Evolutionary conservation across 2,888 invertebrate species (phyloP).

Genomic region (Ichneumoninae sp.): DNA sequence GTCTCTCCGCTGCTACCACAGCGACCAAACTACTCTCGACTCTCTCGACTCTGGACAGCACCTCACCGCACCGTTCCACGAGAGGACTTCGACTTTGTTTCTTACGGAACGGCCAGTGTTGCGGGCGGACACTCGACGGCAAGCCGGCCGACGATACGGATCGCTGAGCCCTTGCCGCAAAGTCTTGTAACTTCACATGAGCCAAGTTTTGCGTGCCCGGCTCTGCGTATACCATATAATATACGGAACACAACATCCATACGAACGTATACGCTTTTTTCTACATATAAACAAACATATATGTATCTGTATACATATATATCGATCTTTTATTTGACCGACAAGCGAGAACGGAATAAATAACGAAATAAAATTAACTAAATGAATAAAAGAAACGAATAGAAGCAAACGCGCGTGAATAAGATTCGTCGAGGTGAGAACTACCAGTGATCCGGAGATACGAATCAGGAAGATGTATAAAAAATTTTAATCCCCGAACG

Average conservation of each 20-base stretch:
- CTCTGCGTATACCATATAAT: not conserved
- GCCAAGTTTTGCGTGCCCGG: conserved; percentile 24
- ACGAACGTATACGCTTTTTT: conserved; percentile 7
- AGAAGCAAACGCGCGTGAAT: conserved; percentile 16
- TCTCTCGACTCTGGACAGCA: conserved; percentile 57
- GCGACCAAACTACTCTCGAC: conserved; percentile 53
- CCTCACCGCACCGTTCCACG: conserved; percentile 53
- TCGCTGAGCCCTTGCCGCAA: conserved; percentile 70
- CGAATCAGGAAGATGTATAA: conserved; percentile 8
- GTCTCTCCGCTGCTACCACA: conserved; percentile 55
- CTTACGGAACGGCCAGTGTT: conserved; percentile 66
- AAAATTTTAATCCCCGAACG: not conserved
- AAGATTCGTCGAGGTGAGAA: not conserved
- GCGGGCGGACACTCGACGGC: conserved; percentile 69
- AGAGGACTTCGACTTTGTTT: conserved; percentile 69
- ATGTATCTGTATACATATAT: not conserved
- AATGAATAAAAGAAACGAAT: not conserved
- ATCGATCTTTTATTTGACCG: not conserved
- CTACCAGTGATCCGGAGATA: not conserved
- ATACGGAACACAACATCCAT: not conserved
- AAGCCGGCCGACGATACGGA: conserved; percentile 70
- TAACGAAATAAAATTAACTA: conserved; percentile 7
- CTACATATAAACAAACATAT: not conserved
- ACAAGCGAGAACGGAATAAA: conserved; percentile 8
- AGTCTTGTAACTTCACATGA: conserved; percentile 53